Evolutionary conservation across 2,888 invertebrate species (phyloP).

Genomic region (Coleophora deauratella): DNA sequence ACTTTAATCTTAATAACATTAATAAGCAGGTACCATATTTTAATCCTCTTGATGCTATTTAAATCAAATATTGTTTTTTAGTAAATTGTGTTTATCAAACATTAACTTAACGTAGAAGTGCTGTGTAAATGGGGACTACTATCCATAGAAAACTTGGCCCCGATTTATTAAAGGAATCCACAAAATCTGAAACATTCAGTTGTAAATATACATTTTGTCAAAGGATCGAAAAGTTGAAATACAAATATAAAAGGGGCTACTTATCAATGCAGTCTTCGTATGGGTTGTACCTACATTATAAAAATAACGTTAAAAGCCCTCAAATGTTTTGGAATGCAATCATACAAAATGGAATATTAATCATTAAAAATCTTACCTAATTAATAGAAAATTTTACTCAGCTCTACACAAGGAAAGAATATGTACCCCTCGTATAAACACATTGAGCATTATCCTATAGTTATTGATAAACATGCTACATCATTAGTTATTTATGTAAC

Average conservation of each 20-base stretch:
- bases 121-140: conserved; percentile 28
- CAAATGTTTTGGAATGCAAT: conserved; percentile 44
- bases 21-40: conserved; percentile 62
- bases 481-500: conserved; percentile 34
- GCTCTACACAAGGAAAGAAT: conserved; percentile 43
- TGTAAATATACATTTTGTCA: conserved; percentile 50
- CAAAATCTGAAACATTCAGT: conserved; percentile 51
- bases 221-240: conserved; percentile 40
- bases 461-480: conserved; percentile 65
- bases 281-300: conserved; percentile 46
- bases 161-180: conserved; percentile 60
- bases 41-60: conserved; percentile 40
- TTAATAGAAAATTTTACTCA: conserved; percentile 38
- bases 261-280: conserved; percentile 59
- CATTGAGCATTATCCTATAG: conserved; percentile 67
- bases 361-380: conserved; percentile 29
- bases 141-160: conserved; percentile 66
- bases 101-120: conserved; percentile 24
- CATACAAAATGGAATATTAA: conserved; percentile 43
- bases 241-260: conserved; percentile 50
- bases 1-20: conserved; percentile 35
- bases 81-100: conserved; percentile 13
- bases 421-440: conserved; percentile 60
- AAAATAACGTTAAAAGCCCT: conserved; percentile 47
- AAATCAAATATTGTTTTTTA: conserved; percentile 1